Base-by-base conservation (phyloP, 2,888 invertebrate species). In the Galerucella pusilla region DNA sequence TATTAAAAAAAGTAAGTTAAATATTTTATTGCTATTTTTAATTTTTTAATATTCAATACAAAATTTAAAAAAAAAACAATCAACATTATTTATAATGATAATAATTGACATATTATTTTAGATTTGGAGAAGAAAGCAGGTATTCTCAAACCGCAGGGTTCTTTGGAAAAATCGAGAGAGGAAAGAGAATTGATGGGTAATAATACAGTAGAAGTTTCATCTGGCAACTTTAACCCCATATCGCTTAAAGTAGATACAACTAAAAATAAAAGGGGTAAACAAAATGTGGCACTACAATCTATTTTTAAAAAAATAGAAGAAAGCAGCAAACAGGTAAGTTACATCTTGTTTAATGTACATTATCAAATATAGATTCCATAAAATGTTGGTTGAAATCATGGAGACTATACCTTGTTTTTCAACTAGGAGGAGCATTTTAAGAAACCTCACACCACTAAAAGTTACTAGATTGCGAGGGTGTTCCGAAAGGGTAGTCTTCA, bases 261-360 rank as follows among this genome's bases (percentile, higher is more conserved):
- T 5, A 87, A 85, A 82, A 79, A 81, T 71, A 87, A 88, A 78
- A 89, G 91, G 77, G 88, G 90, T 2, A 89, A 94, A 76, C 94
- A 94, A 84, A 96, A 95, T 86, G 93, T 95, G 64, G 95, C 95
- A 0, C 92, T 96, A 90, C 93, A 93, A 74, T 93, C 93, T 77
- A 93, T 94, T 83, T 91, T 93, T 89, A 89, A 92, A 78, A 92
- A 93, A 77, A 91, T 93, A 80, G 93, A 93, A 84, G 92, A 92
- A 79, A 78, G 60, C 10, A 92, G 91, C 82, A 93, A 93, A 85
- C 93, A 93, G 89, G 92, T 91, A 72, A 75, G 52, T 74, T 61
- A 45, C 46, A 61, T 73, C 25, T 64, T 65, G 46, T 16, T 65
- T 46, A 66, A 45, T 42, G 10, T 52, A 16, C n/a, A n/a, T 61